Evolutionary conservation across 2,113 vertebrate species (phyloP).

Genomic region (Callipepla californica): DNA sequence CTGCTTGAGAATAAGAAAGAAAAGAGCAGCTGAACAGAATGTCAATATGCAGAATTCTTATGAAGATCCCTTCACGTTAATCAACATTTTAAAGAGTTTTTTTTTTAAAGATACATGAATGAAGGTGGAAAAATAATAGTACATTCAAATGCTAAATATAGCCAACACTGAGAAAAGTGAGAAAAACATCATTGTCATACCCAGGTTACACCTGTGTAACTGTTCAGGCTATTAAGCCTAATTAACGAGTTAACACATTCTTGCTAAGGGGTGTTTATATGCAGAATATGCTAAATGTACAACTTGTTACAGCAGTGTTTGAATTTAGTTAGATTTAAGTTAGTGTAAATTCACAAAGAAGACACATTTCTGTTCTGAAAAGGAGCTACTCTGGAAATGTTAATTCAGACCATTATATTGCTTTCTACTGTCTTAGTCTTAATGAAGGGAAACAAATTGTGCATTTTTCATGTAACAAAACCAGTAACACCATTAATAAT

Average conservation of each 20-base stretch:
- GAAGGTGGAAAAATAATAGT: conserved; percentile 30
- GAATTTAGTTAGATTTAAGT: not conserved
- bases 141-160: conserved; percentile 59
- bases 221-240: conserved; percentile 35
- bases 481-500: not conserved
- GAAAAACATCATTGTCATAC: conserved; percentile 37
- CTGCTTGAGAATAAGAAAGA: conserved; percentile 44
- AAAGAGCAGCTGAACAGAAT: conserved; percentile 61
- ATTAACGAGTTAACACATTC: conserved; percentile 48
- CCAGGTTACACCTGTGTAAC: conserved; percentile 35
- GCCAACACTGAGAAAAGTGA: conserved; percentile 41
- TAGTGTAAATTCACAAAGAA: not conserved
- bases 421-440: not conserved
- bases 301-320: not conserved
- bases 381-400: not conserved
- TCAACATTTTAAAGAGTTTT: conserved; percentile 34
- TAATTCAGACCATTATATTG: not conserved
- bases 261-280: conserved; percentile 18
- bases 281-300: conserved; percentile 21
- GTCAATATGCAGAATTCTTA: conserved; percentile 20
- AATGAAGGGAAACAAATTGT: not conserved
- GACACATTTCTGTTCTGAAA: not conserved
- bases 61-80: conserved; percentile 51
- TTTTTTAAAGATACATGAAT: conserved; percentile 53
- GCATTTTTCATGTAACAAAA: not conserved